Evolutionary conservation across 2,888 invertebrate species (phyloP), one percentile per base, ranked within the genome.

Genomic region (Xanthia icteritia): DNA sequence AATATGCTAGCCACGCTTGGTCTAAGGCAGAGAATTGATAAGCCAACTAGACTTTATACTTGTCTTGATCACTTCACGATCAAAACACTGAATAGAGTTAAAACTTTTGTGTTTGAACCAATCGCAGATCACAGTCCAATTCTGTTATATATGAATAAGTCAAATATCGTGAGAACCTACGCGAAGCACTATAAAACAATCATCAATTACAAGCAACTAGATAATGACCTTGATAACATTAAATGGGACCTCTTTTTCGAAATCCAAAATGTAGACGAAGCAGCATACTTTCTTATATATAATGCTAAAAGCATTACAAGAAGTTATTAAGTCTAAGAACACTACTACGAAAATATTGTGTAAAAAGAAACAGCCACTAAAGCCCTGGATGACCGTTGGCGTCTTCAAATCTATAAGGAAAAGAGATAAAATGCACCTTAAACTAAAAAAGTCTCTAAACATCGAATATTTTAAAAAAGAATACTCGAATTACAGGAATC

Each of bases 361-460:
- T n/a, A 64, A 64, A 42, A 42, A 64, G 15, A 64, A 64, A 64
- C n/a, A 39, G 11, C 39, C 39, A 39, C 63, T 63, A 31, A 23
- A 64, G n/a, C 39, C 64, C 64, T 64, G 64, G 64, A 64, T 64
- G 23, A 64, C 64, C 8, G 1, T n/a, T 15, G 64, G 64, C n/a
- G 5, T 64, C 39, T 17, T 64, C 5, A 64, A 42, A 64, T 42
- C 17, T 17, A 64, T 42, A 42, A 15, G 39, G 20, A 20, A 51
- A n/a, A 39, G n/a, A 42, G 39, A 39, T 64, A 4, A 42, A 64
- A 64, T 51, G 51, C 51, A 20, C 20, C 51, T 6, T 20, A 51
- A 51, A 51, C 39, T n/a, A 64, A 64, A 39, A n/a, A 31, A 31
- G 31, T 31, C 31, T 31, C 31, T 31, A 31, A 31, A 31, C 31